These are phyloP conservation scores for Drosophila punjabiensis DNA, from an alignment of 1,140 invertebrate species.

Conservation along the genomic window DNA sequence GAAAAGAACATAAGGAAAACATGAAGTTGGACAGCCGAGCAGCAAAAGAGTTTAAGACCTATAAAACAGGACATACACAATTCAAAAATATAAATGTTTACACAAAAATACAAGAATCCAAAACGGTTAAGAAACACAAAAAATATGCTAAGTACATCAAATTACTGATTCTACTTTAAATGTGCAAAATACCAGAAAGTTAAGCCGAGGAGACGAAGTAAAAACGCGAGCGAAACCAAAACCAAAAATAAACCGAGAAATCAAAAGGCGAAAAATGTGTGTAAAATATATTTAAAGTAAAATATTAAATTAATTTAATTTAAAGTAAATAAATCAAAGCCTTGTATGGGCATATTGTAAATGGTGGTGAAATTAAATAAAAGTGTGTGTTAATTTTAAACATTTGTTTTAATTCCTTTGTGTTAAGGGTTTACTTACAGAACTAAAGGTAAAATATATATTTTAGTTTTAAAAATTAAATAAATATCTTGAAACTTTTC, in stretches of 20 bases:
- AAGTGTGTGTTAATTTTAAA: conserved; percentile 77
- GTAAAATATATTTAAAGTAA: conserved; percentile 78
- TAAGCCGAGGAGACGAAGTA: conserved; percentile 1
- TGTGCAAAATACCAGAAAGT: conserved; percentile 54
- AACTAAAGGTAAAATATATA: too few relatives aligned
- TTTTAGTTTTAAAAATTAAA: too few relatives aligned
- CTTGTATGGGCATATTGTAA: conserved; percentile 73
- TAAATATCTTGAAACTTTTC: neutral
- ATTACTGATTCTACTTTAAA: conserved; percentile 51
- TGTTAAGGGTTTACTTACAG: neutral
- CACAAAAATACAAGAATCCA: conserved; percentile 16
- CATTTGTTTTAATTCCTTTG: neutral
- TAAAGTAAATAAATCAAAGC: conserved; percentile 69
- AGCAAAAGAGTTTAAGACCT: conserved; percentile 24
- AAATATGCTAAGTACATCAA: conserved; percentile 48
- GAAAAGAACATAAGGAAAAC: conserved; percentile 9
- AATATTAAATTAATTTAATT: conserved; percentile 64
- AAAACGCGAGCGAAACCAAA: conserved; percentile 5
- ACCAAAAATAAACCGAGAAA: conserved; percentile 40
- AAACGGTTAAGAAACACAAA: conserved; percentile 6
- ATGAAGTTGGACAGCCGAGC: conserved; percentile 10
- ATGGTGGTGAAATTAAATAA: conserved; percentile 78
- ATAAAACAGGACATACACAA: conserved; percentile 40
- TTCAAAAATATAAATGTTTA: conserved; percentile 62
- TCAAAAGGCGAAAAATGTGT: conserved; percentile 55